phyloP scores from a whole-genome alignment of 2,113 vertebrate species.

The Periophthalmus modestus region DNA sequence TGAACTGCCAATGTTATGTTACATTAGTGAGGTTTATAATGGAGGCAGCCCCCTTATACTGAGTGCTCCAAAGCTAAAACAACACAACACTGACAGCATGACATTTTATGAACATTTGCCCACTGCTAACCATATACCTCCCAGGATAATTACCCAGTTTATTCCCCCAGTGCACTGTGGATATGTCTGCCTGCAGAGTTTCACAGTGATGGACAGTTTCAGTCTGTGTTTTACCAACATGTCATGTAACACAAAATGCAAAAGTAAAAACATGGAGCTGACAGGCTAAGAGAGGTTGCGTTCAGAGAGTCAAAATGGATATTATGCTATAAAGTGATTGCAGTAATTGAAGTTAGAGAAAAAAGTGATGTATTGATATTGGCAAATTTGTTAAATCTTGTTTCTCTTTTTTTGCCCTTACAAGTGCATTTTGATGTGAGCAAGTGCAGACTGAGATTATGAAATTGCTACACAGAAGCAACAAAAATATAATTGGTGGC shows the following conservation, averaged over 20 bases:
- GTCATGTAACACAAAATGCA: constrained; percentile 8
- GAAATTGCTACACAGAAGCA: no score
- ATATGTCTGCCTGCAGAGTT: constrained; percentile 40
- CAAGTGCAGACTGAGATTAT: no score
- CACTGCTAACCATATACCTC: constrained; percentile 40
- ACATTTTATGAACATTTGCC: constrained; percentile 35
- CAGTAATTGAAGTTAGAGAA: background rate
- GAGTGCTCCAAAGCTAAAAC: constrained; percentile 4
- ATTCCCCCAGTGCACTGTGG: constrained; percentile 22
- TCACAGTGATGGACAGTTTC: constrained; percentile 27
- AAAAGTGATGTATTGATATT: background rate
- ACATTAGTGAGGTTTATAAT: background rate
- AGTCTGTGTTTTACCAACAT: constrained; percentile 7
- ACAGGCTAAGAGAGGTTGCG: background rate
- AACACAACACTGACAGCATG: constrained; percentile 54
- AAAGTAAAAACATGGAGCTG: background rate
- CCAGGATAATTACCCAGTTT: constrained; percentile 55
- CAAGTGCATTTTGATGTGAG: background rate
- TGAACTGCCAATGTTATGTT: background rate
- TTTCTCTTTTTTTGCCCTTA: background rate
- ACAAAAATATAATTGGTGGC: background rate
- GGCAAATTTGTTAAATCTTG: background rate
- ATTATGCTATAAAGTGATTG: background rate
- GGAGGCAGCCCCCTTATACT: background rate
- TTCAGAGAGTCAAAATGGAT: background rate